These are phyloP conservation scores for Epizoanthus fatuus DNA, from an alignment of 92 coral and sea anemone species.

Conservation along the genomic window DNA sequence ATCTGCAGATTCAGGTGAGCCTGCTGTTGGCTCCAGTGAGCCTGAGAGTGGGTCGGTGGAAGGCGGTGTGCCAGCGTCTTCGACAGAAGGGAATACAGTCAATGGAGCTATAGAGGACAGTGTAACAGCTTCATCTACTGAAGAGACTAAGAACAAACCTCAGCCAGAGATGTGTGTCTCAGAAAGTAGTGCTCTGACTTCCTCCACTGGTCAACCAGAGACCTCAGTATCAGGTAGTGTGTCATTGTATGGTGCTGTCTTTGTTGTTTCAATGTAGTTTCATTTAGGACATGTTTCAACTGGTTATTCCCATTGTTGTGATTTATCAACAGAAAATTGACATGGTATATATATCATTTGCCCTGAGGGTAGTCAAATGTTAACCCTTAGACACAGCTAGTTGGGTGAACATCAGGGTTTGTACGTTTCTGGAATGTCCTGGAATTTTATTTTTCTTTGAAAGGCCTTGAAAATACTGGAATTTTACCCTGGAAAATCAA, in stretches of 20 bases:
- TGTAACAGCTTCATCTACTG: slow-evolving; percentile 34
- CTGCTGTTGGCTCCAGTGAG: slow-evolving; percentile 90
- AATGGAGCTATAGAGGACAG: slow-evolving; percentile 26
- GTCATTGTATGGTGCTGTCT: too few species aligned
- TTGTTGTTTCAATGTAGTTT: neutral
- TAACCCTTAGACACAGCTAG: too few species aligned
- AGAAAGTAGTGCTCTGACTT: slow-evolving; percentile 12
- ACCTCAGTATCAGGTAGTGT: slow-evolving; percentile 46
- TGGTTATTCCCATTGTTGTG: too few species aligned
- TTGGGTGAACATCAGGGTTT: too few species aligned
- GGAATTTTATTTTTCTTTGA: neutral
- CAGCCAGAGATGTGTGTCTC: slow-evolving; percentile 15
- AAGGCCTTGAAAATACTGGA: neutral
- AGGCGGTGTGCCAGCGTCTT: slow-evolving; percentile 14
- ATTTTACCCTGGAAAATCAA: neutral
- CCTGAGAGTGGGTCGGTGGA: slow-evolving; percentile 65
- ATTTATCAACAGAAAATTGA: too few species aligned
- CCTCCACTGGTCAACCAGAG: slow-evolving; percentile 18
- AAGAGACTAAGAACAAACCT: neutral
- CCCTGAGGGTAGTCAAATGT: too few species aligned
- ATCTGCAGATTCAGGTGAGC: slow-evolving; percentile 72
- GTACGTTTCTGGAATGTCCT: too few species aligned
- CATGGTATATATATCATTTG: too few species aligned
- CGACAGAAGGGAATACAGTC: slow-evolving; percentile 12
- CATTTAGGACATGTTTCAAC: neutral